A percentile compares a stretch with the other conserved stretches of the same genome.
These are phyloP conservation scores for Erebia epiphron DNA, from an alignment of 2,888 invertebrate species.

Conservation along the genomic window DNA sequence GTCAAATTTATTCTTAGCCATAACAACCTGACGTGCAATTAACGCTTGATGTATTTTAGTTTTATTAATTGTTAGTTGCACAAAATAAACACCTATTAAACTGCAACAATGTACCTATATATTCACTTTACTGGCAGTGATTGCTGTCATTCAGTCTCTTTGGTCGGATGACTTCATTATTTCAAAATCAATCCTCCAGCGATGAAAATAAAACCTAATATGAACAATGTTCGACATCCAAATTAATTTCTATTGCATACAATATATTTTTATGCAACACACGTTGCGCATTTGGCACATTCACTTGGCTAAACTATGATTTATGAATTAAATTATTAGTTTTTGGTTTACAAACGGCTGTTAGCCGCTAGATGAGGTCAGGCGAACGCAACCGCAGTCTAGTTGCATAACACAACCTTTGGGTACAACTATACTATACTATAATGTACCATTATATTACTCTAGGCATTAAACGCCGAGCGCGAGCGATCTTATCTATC, in stretches of 20 bases:
- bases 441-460: not conserved
- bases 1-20: too few relatives aligned
- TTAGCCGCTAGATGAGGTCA: conserved; percentile 22
- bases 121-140: too few relatives aligned
- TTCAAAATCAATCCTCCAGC: not conserved
- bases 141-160: too few relatives aligned
- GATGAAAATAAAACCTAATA: not conserved
- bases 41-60: too few relatives aligned
- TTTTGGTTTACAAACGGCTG: conserved; percentile 8
- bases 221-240: not conserved
- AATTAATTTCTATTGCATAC: not conserved
- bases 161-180: too few relatives aligned
- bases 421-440: not conserved
- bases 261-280: conserved; percentile 8
- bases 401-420: conserved; percentile 37
- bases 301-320: conserved; percentile 29
- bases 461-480: not conserved
- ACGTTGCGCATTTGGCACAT: conserved; percentile 14
- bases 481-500: conserved; percentile 22
- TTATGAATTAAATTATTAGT: conserved; percentile 29
- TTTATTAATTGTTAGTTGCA: too few relatives aligned
- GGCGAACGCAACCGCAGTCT: conserved; percentile 18
- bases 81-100: too few relatives aligned
- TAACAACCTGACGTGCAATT: too few relatives aligned
- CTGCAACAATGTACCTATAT: too few relatives aligned